A percentile compares a stretch with the other conserved stretches of the same genome.
phyloP scores from a whole-genome alignment of 2,113 vertebrate species.

The Megaptera novaeangliae region DNA sequence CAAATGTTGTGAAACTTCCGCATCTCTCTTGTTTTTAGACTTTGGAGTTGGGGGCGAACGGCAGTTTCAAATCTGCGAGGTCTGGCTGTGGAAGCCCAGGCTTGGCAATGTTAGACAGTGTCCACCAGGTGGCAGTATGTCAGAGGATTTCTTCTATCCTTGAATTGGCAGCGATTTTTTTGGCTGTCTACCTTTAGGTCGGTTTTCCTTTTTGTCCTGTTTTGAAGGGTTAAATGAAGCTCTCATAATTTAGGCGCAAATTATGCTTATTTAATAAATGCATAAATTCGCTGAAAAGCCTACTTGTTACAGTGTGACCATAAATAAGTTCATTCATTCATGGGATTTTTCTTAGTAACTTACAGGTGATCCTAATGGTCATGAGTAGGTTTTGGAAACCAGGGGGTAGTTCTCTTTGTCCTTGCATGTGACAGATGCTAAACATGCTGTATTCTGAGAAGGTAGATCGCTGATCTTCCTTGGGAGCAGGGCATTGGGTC shows the following conservation, averaged over 20 bases:
- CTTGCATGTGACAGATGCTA: neutral
- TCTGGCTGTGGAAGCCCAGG: neutral
- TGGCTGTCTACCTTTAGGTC: neutral
- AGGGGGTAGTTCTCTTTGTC: neutral
- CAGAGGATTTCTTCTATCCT: conserved; percentile 41
- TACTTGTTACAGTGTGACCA: neutral
- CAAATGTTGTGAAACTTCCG: neutral
- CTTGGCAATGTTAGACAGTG: neutral
- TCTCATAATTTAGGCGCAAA: neutral
- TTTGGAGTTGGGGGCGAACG: neutral
- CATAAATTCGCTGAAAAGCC: neutral
- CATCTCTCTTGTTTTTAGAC: neutral
- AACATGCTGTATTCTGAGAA: neutral
- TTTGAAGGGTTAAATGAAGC: conserved; percentile 42
- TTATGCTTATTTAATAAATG: conserved; percentile 17
- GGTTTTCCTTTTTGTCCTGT: neutral
- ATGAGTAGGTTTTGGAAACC: neutral
- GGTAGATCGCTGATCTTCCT: neutral
- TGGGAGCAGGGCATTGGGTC: neutral
- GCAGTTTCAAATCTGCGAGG: neutral
- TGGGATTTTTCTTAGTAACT: neutral
- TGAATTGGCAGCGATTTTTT: neutral
- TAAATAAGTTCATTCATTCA: conserved; percentile 1
- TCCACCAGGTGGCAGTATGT: conserved; percentile 70
- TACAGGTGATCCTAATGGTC: neutral